phyloP scores from a whole-genome alignment of 2,888 invertebrate species.

The Encarsia formosa region DNA sequence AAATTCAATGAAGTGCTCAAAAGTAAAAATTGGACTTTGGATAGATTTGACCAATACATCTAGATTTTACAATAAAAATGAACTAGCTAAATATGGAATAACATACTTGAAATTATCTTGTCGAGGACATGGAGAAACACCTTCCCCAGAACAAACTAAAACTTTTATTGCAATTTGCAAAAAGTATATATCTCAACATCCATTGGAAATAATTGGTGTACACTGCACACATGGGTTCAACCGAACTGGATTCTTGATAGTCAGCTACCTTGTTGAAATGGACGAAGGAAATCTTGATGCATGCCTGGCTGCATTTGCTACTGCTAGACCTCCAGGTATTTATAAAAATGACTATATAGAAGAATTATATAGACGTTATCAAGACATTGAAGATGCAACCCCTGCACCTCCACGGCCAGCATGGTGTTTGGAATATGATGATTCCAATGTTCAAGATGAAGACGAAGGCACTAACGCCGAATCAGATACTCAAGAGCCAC shows the following conservation, averaged over 20 bases:
- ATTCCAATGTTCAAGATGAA: conserved; percentile 33
- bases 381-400: conserved; percentile 62
- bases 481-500: not conserved
- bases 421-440: conserved; percentile 72
- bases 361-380: conserved; percentile 82
- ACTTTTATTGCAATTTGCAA: conserved; percentile 79
- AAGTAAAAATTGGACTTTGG: conserved; percentile 89
- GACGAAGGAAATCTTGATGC: conserved; percentile 80
- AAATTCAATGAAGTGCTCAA: conserved; percentile 69
- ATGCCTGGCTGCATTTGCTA: conserved; percentile 73
- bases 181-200: conserved; percentile 74
- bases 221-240: conserved; percentile 99
- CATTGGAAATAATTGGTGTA: conserved; percentile 69
- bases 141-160: conserved; percentile 76
- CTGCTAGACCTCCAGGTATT: conserved; percentile 86
- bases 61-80: conserved; percentile 81
- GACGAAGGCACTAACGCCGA: conserved; percentile 35
- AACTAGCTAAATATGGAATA: conserved; percentile 65
- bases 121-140: conserved; percentile 89
- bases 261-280: conserved; percentile 83
- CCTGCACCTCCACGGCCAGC: conserved; percentile 73
- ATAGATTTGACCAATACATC: conserved; percentile 94
- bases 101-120: conserved; percentile 85
- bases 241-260: conserved; percentile 92
- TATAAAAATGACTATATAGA: conserved; percentile 94